phyloP scores from a whole-genome alignment of 1,140 invertebrate genomes.

The Drosophila lacteicornis region DNA sequence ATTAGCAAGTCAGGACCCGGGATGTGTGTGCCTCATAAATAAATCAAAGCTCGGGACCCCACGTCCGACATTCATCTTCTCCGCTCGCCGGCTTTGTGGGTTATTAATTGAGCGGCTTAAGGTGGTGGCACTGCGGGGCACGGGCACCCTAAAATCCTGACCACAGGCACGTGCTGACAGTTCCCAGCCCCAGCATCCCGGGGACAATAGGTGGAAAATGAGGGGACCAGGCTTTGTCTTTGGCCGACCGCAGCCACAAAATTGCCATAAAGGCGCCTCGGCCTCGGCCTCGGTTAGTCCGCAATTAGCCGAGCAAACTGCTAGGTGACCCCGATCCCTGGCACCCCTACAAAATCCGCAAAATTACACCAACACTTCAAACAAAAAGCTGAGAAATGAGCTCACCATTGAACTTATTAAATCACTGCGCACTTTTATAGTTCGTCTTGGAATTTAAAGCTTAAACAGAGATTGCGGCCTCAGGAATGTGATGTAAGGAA shows the following conservation, averaged over 20 bases:
- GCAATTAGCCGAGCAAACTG: conserved; percentile 61
- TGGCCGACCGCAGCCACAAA: conserved; percentile 45
- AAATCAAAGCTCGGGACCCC: conserved; percentile 49
- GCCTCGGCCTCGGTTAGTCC: conserved; percentile 29
- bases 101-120: conserved; percentile 76
- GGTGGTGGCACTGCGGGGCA: conserved; percentile 18
- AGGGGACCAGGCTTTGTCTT: conserved; percentile 24
- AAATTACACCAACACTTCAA: conserved; percentile 36
- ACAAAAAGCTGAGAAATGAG: not conserved
- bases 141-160: conserved; percentile 35
- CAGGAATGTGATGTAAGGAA: not conserved
- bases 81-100: conserved; percentile 23
- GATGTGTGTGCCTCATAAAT: conserved; percentile 54
- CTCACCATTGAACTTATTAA: not conserved
- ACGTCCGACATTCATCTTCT: conserved; percentile 15
- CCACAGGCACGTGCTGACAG: conserved; percentile 64
- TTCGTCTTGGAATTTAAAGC: not conserved
- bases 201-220: conserved; percentile 15
- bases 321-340: conserved; percentile 28
- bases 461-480: not conserved
- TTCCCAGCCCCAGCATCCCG: conserved; percentile 6
- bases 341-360: conserved; percentile 17
- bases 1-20: conserved; percentile 51
- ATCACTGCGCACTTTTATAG: not conserved
- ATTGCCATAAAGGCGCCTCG: conserved; percentile 57